phyloP scores from a whole-genome alignment of 2,888 invertebrate genomes.

The Unio pictorum region DNA sequence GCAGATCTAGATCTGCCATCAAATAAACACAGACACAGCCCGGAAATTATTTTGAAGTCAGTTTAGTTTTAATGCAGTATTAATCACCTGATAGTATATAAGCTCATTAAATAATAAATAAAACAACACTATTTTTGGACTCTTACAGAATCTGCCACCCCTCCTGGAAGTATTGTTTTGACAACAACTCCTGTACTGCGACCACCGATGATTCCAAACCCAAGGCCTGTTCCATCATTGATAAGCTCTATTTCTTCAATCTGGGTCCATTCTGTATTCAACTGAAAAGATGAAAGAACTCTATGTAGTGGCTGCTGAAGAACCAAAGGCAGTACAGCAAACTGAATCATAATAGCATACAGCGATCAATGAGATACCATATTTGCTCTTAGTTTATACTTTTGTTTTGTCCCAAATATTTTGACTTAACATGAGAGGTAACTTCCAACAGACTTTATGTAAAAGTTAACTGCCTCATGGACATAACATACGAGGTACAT shows the following conservation, averaged over 20 bases:
- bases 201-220: conserved; percentile 97
- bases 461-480: too few species aligned
- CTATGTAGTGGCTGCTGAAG: too few species aligned
- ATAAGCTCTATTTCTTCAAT: conserved; percentile 98
- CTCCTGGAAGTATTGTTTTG: conserved; percentile 97
- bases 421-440: too few species aligned
- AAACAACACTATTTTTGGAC: background rate
- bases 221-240: conserved; percentile 97
- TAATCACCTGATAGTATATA: background rate
- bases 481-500: too few species aligned
- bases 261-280: conserved; percentile 99
- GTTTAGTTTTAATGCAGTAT: background rate
- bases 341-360: too few species aligned
- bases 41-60: background rate
- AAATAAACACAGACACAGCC: too few species aligned
- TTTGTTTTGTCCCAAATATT: too few species aligned
- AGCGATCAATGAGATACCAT: too few species aligned
- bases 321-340: too few species aligned
- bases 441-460: too few species aligned
- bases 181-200: conserved; percentile 99
- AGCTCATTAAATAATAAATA: background rate
- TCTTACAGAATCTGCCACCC: conserved; percentile 94
- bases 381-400: too few species aligned
- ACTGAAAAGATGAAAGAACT: conserved; percentile 73
- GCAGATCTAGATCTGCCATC: too few species aligned